Evolutionary conservation across 1,140 invertebrate genomes (phyloP), one percentile per base, ranked within the genome.

Genomic region (Cephus cinctus): DNA sequence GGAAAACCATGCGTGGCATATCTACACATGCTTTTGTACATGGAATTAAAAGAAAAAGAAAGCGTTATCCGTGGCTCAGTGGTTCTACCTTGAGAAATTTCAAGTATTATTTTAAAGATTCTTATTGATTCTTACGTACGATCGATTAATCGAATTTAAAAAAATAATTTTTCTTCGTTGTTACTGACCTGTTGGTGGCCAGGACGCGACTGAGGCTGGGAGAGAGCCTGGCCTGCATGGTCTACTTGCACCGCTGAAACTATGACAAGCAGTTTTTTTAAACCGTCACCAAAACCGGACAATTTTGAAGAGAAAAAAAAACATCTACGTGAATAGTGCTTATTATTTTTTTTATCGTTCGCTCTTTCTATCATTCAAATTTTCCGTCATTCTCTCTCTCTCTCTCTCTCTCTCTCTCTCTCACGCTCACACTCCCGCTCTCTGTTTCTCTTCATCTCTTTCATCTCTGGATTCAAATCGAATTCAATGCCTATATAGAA

Each of bases 211-310:
- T 73, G 70, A 71, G 72, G 65, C 67, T 75, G 70, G 67, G 71
- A 70, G 64, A 72, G 69, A 73, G 71, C 70, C 69, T 73, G 72
- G 71, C 68, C 69, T 75, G 72, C 72, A 67, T 75, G 72, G 65
- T 73, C 71, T 72, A 73, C 72, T 71, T 75, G 72, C 70, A 72
- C 69, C 71, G 67, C 72, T 75, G 72, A 75, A 75, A 75, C 67
- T 73, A 67, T 73, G 63, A 73, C 65, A 72, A 75, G 65, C 58
- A 69, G 63, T 60, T 65, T 61, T 73, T 73, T 71, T 70, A 71
- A 69, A 66, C 58, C 54, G 67, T 60, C 63, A 9, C 5, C 11
- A 6, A n/a, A n/a, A 27, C 25, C 25, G 25, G n/a, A 41, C 18
- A 41, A 11, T 9, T 12, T 38, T 18, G 16, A 38, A 12, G 11